Conservation (phyloP, 2,888 invertebrate species). For the Perdita meconis region DNA sequence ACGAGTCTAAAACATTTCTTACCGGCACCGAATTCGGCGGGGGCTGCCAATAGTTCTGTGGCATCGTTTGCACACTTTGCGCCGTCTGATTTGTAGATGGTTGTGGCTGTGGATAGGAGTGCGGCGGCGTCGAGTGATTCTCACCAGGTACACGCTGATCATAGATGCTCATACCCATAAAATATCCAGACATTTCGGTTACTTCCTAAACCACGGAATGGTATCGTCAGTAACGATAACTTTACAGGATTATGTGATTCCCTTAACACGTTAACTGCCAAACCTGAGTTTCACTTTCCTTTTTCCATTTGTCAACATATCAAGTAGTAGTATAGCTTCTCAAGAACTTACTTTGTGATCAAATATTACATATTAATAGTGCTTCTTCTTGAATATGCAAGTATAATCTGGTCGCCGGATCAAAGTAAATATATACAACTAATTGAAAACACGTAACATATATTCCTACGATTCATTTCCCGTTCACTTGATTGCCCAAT, state of each 20-base stretch:
- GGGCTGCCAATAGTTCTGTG: conserved; percentile 81
- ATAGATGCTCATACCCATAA: conserved; percentile 82
- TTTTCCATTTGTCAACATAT: too few relatives aligned
- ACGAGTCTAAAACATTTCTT: conserved; percentile 14
- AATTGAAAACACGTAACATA: too few relatives aligned
- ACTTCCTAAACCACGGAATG: conserved; percentile 72
- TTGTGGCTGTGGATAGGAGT: conserved; percentile 76
- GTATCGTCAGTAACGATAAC: neutral
- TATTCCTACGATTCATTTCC: too few relatives aligned
- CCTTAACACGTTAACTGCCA: neutral
- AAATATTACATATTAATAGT: too few relatives aligned
- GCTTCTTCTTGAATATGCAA: too few relatives aligned
- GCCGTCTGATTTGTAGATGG: conserved; percentile 73
- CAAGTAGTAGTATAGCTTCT: too few relatives aligned
- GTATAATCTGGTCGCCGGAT: too few relatives aligned
- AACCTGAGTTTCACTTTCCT: too few relatives aligned
- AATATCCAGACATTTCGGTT: conserved; percentile 80
- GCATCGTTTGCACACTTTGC: conserved; percentile 72
- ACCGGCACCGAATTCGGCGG: conserved; percentile 80
- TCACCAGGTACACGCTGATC: conserved; percentile 77
- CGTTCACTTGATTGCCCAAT: too few relatives aligned
- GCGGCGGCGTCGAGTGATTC: conserved; percentile 75
- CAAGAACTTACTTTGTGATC: too few relatives aligned
- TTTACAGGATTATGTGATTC: neutral
- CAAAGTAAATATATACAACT: too few relatives aligned